A percentile compares a stretch with the other conserved stretches of the same genome.
Evolutionary conservation across 2,797 vertebrate species (phyloP).

Genomic region (Gambelia wislizenii): DNA sequence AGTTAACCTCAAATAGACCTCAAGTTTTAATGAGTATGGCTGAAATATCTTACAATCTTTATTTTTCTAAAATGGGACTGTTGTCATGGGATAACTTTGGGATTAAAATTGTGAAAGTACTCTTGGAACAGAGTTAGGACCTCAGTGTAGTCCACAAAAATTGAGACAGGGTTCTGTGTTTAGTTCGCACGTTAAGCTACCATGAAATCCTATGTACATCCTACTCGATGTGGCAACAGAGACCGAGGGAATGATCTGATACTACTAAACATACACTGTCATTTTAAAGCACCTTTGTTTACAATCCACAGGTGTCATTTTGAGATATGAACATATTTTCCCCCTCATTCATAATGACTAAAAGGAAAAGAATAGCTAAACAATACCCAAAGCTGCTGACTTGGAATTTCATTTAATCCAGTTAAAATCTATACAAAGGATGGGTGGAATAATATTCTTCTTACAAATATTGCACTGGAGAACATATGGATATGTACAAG

Average conservation of each 20-base stretch:
- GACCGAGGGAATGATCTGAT: no score
- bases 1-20: no score
- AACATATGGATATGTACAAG: slow-evolving; percentile 64
- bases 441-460: slow-evolving; percentile 28
- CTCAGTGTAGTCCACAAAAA: neutral
- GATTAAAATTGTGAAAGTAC: neutral
- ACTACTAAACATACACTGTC: neutral
- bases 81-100: neutral
- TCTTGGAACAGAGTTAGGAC: neutral
- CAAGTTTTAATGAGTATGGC: no score
- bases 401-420: slow-evolving; percentile 72
- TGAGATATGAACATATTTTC: neutral
- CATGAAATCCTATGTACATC: neutral
- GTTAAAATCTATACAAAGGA: slow-evolving; percentile 74
- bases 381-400: slow-evolving; percentile 36
- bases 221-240: neutral
- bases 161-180: neutral
- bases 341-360: neutral
- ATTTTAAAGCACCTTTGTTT: neutral
- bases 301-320: neutral
- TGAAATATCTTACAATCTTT: neutral
- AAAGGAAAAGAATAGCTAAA: slow-evolving; percentile 40
- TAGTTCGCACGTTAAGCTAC: neutral
- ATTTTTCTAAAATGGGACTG: neutral
- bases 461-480: slow-evolving; percentile 66